Conservation (phyloP, 2,113 vertebrate species). For the Pongo pygmaeus region DNA sequence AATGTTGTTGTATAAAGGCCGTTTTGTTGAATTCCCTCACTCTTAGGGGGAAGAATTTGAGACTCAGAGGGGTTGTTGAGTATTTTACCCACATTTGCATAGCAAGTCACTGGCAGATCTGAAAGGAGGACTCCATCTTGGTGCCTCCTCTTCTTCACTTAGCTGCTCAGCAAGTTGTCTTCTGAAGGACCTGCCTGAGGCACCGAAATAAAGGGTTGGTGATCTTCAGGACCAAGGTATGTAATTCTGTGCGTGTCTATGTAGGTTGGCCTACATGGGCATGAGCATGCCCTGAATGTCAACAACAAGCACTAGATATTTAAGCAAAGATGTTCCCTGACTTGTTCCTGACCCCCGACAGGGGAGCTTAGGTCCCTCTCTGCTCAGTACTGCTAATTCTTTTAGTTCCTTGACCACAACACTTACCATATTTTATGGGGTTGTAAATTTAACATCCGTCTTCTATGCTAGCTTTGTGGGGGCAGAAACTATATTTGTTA, state of each 20-base stretch:
- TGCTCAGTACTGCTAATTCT: not conserved
- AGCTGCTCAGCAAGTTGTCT: not conserved
- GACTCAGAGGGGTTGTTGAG: not conserved
- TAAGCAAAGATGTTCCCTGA: not conserved
- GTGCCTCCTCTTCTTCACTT: not conserved
- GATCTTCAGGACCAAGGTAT: not conserved
- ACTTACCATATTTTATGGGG: not conserved
- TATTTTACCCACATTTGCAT: constrained; percentile 11
- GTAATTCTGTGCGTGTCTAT: not conserved
- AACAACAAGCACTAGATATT: not conserved
- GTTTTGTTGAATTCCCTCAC: not conserved
- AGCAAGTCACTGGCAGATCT: not conserved
- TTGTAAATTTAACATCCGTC: not conserved
- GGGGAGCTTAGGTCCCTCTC: not conserved
- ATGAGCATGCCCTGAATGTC: not conserved
- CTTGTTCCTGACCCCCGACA: not conserved
- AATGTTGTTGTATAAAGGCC: not conserved
- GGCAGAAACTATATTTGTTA: not conserved
- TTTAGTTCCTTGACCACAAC: not conserved
- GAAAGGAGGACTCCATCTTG: not conserved
- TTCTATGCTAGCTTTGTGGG: not conserved
- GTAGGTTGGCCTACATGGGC: not conserved
- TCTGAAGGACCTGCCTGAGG: not conserved
- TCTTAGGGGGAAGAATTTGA: not conserved
- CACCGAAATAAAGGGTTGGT: not conserved